Evolutionary conservation across 2,113 vertebrate genomes (phyloP), one percentile per base, ranked within the genome.

Genomic region (Nerophis lumbriciformis): DNA sequence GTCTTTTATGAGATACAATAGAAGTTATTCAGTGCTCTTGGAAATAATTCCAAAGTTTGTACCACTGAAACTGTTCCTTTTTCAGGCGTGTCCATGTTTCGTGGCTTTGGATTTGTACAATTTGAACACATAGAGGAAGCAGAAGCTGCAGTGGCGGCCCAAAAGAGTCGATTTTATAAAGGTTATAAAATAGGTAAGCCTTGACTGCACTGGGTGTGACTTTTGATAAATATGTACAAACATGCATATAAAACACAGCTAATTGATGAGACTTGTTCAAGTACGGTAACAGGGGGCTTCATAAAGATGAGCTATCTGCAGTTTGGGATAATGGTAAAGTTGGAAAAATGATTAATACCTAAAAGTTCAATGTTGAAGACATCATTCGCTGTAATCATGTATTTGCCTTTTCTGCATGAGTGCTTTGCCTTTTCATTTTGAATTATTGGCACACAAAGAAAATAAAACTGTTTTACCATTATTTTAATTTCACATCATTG

Each of bases 111-210:
- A 91, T 93, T 93, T 90, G 91, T 95, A 89, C 91, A 93, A 87
- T 95, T 90, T 93, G 93, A 93, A 66, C 91, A 88, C 66, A 62
- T 90, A 78, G 93, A 94, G 82, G 93, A 94, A 68, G 94, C 93
- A 16, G 92, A 94, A 88, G 92, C 93, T 71, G 91, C 88, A 89
- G 93, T 91, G 90, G 87, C 89, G 82, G 91, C 89, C 86, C 87
- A 93, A 89, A 94, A 92, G 61, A 92, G 90, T 85, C 93, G 90
- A 80, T 85, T 94, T 90, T 94, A 90, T 93, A 92, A 89, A 93
- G 87, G 90, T 86, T 93, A 90, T 93, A 90, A 92, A 94, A 90
- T 95, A 94, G 93, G 93, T 93, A 93, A 93, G 93, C 76, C 60
- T 68, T 70, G 61, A 64, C 65, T 72, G 48, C 59, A 63, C 15